Evolutionary conservation across 2,888 invertebrate genomes (phyloP).

Genomic region (Caenorhabditis auriculariae): DNA sequence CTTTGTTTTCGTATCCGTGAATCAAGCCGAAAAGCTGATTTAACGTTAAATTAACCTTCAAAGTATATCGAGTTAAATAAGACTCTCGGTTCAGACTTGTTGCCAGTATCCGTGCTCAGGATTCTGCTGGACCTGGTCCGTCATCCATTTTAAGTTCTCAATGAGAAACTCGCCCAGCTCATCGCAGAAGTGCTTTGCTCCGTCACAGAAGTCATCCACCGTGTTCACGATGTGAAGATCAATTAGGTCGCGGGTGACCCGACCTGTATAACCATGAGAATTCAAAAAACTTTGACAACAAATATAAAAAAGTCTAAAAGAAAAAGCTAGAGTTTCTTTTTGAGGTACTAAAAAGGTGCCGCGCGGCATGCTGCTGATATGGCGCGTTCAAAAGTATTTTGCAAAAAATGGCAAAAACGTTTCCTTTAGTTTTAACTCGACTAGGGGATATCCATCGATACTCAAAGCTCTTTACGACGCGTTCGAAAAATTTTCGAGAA

Average conservation of each 20-base stretch:
- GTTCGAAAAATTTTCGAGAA: no score
- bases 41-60: constrained; percentile 38
- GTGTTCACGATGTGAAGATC: constrained; percentile 54
- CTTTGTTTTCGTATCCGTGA: constrained; percentile 38
- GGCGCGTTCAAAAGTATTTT: no score
- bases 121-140: constrained; percentile 40
- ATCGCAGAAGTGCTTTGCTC: constrained; percentile 56
- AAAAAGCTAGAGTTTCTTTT: no score
- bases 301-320: background rate
- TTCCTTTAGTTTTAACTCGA: no score
- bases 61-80: constrained; percentile 1
- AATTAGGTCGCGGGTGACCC: constrained; percentile 48
- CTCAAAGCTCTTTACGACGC: no score
- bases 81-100: constrained; percentile 29
- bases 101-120: constrained; percentile 59
- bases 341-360: no score
- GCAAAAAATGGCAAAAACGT: no score
- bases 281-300: background rate
- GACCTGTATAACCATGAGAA: constrained; percentile 29
- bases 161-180: constrained; percentile 48
- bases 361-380: no score
- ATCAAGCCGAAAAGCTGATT: constrained; percentile 45
- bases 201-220: constrained; percentile 54
- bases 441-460: no score
- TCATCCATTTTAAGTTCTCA: constrained; percentile 56